Evolutionary conservation across 2,113 vertebrate genomes (phyloP).

Genomic region (Podocnemis expansa): DNA sequence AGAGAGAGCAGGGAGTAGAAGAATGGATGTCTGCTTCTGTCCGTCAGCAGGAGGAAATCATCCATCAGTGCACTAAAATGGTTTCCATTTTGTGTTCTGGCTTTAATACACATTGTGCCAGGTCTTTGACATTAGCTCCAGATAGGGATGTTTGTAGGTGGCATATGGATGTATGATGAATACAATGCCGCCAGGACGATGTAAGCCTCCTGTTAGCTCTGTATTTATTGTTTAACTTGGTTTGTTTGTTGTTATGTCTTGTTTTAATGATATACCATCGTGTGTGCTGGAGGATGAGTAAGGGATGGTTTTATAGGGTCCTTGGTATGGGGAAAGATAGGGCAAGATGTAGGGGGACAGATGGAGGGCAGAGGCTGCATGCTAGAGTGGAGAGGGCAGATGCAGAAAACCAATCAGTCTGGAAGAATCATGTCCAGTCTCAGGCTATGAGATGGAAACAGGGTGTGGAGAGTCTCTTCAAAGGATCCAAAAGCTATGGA

Average conservation of each 20-base stretch:
- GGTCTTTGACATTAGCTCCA: neutral
- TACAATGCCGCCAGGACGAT: neutral
- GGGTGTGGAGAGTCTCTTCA: neutral
- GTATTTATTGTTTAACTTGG: too few species aligned
- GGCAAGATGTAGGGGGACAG: neutral
- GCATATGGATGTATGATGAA: neutral
- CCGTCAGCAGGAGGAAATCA: neutral
- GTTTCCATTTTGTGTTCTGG: neutral
- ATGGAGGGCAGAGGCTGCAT: neutral
- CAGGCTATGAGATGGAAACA: accelerated
- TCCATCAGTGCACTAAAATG: neutral
- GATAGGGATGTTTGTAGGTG: neutral
- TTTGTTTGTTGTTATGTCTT: too few species aligned
- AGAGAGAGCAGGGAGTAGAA: neutral
- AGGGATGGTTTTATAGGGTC: neutral
- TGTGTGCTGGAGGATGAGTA: neutral
- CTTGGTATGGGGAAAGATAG: neutral
- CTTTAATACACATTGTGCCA: neutral
- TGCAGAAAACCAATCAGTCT: neutral
- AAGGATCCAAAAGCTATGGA: neutral
- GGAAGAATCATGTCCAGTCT: neutral
- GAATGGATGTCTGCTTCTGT: neutral
- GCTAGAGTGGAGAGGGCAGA: neutral
- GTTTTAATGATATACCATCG: neutral
- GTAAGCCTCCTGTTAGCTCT: neutral